phyloP scores from a whole-genome alignment of 2,888 invertebrate species.

The Sinohyriopsis cumingii region DNA sequence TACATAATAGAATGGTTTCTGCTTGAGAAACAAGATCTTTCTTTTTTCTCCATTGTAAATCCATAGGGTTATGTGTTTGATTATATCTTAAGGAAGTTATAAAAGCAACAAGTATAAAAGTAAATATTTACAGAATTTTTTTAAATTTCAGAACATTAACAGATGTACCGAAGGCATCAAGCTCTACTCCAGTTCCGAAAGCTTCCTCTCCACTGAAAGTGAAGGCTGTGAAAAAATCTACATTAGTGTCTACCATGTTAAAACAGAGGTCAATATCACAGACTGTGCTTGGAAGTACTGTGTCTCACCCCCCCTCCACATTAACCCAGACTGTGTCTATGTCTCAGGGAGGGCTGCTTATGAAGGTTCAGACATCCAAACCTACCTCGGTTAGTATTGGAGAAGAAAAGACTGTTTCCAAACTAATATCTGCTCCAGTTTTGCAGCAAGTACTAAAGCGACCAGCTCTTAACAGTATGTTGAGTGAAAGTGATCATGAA shows the following conservation, averaged over 20 bases:
- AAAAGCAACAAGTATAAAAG: no score
- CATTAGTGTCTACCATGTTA: conserved; percentile 62
- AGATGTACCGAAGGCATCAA: conserved; percentile 58
- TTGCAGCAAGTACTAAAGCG: conserved; percentile 24
- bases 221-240: conserved; percentile 31
- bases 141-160: conserved; percentile 39
- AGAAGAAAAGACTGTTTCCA: conserved; percentile 13
- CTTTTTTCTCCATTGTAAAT: neutral
- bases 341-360: conserved; percentile 30
- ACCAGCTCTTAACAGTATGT: conserved; percentile 10
- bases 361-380: conserved; percentile 32
- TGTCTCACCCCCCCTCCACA: neutral
- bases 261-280: conserved; percentile 58
- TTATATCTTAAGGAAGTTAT: no score
- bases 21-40: neutral
- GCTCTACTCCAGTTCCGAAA: conserved; percentile 9
- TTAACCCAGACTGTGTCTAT: conserved; percentile 7
- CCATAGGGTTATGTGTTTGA: neutral
- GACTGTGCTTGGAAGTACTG: conserved; percentile 33
- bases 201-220: conserved; percentile 7
- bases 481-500: conserved; percentile 12
- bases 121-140: neutral
- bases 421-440: conserved; percentile 3
- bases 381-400: conserved; percentile 7
- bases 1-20: no score